phyloP scores from a whole-genome alignment of 2,797 vertebrate genomes.

The Antrozous pallidus region DNA sequence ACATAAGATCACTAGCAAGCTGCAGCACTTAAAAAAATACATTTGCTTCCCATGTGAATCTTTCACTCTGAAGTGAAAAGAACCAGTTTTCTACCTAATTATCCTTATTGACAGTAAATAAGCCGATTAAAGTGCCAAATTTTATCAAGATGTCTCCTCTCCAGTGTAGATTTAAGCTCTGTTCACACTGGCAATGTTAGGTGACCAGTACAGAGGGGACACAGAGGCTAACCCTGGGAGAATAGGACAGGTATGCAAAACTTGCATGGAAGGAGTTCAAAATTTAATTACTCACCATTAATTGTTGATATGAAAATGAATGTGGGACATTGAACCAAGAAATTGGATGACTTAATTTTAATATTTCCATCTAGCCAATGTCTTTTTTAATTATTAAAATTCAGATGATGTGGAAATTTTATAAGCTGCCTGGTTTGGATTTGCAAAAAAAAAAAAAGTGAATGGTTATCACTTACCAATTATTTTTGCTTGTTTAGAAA shows the following conservation, averaged over 20 bases:
- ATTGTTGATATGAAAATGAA: background rate
- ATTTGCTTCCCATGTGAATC: background rate
- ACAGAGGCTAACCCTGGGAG: fast-evolving
- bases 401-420: background rate
- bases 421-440: background rate
- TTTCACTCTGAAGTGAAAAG: constrained; percentile 44
- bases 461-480: background rate
- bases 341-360: background rate
- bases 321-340: background rate
- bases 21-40: background rate
- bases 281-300: background rate
- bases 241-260: background rate
- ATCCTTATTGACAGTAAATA: constrained; percentile 50
- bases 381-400: background rate
- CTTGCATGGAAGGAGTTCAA: background rate
- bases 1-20: background rate
- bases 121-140: background rate
- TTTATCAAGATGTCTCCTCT: background rate
- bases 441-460: background rate
- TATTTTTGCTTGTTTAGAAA: background rate
- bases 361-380: background rate
- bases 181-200: background rate
- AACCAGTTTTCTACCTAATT: constrained; percentile 40
- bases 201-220: background rate
- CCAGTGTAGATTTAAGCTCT: background rate